phyloP scores from a whole-genome alignment of 1,140 invertebrate genomes.

The Vanessa atalanta region DNA sequence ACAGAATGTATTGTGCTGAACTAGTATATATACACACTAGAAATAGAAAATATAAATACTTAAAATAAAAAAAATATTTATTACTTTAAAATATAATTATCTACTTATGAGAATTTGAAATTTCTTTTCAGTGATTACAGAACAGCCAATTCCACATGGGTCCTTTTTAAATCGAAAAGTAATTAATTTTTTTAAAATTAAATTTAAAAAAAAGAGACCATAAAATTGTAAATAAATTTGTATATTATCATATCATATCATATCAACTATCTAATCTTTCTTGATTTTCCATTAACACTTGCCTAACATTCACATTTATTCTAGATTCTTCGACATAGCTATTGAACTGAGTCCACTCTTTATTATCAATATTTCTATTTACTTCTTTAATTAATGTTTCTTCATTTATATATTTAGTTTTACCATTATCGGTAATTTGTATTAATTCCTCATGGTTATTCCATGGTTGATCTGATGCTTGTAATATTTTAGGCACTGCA shows the following conservation, averaged over 20 bases:
- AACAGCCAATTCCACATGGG: constrained; percentile 44
- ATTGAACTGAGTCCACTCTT: constrained; percentile 53
- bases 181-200: not conserved
- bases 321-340: constrained; percentile 67
- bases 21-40: too few species aligned
- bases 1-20: too few species aligned
- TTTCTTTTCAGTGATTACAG: constrained; percentile 58
- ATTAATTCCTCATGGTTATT: constrained; percentile 45
- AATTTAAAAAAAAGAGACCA: constrained; percentile 17
- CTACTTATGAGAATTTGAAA: not conserved
- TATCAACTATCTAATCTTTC: constrained; percentile 50
- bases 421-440: constrained; percentile 28
- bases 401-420: constrained; percentile 55
- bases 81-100: not conserved
- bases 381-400: constrained; percentile 42
- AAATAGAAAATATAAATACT: too few species aligned
- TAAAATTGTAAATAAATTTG: constrained; percentile 33
- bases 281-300: constrained; percentile 71
- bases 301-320: constrained; percentile 75
- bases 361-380: constrained; percentile 50
- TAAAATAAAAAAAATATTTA: too few species aligned
- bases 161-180: not conserved
- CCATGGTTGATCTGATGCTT: constrained; percentile 77
- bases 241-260: constrained; percentile 44
- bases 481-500: constrained; percentile 89